Base-by-base conservation (phyloP, 2,888 invertebrate genomes). In the Clitarchus hookeri region DNA sequence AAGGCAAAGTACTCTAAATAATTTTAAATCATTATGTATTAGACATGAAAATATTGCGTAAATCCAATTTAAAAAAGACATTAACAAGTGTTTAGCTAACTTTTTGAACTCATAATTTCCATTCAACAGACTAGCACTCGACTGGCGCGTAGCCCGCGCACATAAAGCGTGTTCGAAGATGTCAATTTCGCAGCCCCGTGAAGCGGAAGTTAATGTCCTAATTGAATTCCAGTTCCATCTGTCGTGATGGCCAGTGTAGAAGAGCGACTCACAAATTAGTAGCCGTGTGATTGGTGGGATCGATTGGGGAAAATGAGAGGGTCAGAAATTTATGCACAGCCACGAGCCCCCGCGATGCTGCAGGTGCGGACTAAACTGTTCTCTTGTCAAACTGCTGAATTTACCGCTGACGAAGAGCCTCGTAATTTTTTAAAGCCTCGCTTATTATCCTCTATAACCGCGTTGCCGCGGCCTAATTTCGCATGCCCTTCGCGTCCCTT, bases 161-260 rank as follows among this genome's bases (percentile, higher is more conserved):
- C 65, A n/a, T 65, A n/a, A 65, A 65, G 65, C n/a, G 16, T n/a
- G 65, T 1, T 65, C 23, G 65, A n/a, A 65, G 65, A 65, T 65
- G 65, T 65, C 23, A 65, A 65, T 65, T 65, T 65, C n/a, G 23
- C 65, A 23, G 65, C 23, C 65, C n/a, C 23, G n/a, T n/a, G 23
- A 65, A 65, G 19, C 65, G 65, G 65, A 65, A 65, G 65, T 65
- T 65, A 65, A 65, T 65, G 65, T 65, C 65, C 23, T 65, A 23
- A 65, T 65, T 65, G 65, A 65, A 65, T 65, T 23, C 23, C 65
- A 65, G 65, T 65, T 65, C 65, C 65, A 65, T 65, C 65, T 65
- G 65, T 65, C 65, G 65, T 19, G 65, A 65, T 65, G 65, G n/a
- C 65, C 16, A 65, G 65, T 23, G 65, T 23, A 19, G 65, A 65